phyloP scores from a whole-genome alignment of 2,113 vertebrate species.

The Tenrec ecaudatus region DNA sequence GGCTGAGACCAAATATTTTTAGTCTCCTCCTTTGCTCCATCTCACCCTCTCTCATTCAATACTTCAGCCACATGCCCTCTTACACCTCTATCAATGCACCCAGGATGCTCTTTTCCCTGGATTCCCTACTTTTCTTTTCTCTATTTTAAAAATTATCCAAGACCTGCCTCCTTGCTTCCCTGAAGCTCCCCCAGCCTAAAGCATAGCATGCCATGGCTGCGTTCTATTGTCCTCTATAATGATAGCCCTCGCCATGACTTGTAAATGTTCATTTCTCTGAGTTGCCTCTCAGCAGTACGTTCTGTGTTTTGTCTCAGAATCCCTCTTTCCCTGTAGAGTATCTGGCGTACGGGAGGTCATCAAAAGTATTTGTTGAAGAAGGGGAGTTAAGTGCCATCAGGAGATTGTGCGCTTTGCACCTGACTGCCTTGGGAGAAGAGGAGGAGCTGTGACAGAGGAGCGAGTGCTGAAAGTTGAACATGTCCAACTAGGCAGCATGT shows the following conservation, averaged over 20 bases:
- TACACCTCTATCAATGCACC: not conserved
- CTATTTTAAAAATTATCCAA: not conserved
- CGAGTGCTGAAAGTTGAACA: not conserved
- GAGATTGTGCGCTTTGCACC: not conserved
- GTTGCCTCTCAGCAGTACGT: not conserved
- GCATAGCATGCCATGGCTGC: not conserved
- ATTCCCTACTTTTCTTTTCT: not conserved
- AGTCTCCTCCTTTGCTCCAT: not conserved
- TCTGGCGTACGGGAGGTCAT: not conserved
- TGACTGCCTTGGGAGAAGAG: not conserved
- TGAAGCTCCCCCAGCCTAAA: not conserved
- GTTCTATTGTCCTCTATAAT: too few relatives aligned
- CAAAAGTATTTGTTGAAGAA: not conserved
- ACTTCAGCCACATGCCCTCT: not conserved
- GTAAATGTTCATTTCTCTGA: not conserved
- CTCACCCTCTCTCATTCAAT: fast-evolving
- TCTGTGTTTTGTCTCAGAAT: not conserved
- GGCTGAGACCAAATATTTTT: not conserved
- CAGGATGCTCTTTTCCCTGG: not conserved
- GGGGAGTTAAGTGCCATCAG: not conserved
- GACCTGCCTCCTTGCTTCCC: not conserved
- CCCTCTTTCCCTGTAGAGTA: not conserved
- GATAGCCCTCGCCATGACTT: fast-evolving
- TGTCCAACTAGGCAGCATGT: not conserved
- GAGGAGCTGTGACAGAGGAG: not conserved